These are phyloP conservation scores for Eciton burchellii DNA, from an alignment of 1,140 invertebrate genomes.

Conservation along the genomic window DNA sequence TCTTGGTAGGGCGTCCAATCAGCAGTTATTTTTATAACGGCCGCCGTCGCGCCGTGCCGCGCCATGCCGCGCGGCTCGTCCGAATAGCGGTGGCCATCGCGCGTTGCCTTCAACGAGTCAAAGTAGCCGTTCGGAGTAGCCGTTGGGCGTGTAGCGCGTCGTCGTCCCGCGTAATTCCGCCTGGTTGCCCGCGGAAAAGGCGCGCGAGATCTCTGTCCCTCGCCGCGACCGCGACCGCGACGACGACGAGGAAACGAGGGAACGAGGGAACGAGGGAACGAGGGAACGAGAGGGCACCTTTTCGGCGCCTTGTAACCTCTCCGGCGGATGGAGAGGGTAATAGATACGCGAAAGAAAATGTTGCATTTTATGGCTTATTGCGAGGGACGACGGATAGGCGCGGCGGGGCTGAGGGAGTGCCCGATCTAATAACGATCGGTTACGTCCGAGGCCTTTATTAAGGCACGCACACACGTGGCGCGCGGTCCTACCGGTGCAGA, in stretches of 20 bases:
- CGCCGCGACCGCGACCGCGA: too few species aligned
- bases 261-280: constrained; percentile 15
- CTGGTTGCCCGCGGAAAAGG: constrained; percentile 13
- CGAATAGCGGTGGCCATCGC: constrained; percentile 73
- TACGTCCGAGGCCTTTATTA: constrained; percentile 84
- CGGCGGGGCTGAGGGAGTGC: constrained; percentile 79
- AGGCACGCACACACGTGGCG: constrained; percentile 75
- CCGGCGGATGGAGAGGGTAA: constrained; percentile 72
- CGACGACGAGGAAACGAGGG: background rate
- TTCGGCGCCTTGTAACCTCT: constrained; percentile 1
- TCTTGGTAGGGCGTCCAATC: constrained; percentile 86
- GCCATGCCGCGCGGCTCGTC: constrained; percentile 50
- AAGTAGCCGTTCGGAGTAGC: constrained; percentile 80
- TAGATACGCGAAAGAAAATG: constrained; percentile 83
- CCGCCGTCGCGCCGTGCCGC: constrained; percentile 74
- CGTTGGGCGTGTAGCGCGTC: constrained; percentile 56
- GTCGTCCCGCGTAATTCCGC: constrained; percentile 61
- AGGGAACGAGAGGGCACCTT: background rate
- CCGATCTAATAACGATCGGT: constrained; percentile 85
- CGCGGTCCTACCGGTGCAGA: constrained; percentile 38
- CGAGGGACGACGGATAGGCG: constrained; percentile 75
- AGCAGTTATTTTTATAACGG: constrained; percentile 86
- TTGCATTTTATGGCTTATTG: constrained; percentile 85
- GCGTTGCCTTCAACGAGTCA: constrained; percentile 69
- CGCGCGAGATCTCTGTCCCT: too few species aligned